Conservation (phyloP, 2,888 invertebrate genomes). For the Perdita meconis region DNA sequence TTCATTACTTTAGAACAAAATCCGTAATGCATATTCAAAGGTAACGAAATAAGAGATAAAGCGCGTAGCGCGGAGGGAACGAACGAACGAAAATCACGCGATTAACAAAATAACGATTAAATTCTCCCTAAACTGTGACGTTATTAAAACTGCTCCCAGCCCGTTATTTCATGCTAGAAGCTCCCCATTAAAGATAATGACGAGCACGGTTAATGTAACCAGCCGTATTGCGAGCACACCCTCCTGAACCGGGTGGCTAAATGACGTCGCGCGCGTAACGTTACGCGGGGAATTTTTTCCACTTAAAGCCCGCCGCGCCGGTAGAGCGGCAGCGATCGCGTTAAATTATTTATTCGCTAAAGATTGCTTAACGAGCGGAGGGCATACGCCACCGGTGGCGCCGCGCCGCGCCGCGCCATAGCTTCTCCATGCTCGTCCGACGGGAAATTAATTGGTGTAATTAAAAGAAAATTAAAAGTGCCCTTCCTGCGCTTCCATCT, state of each 20-base stretch:
- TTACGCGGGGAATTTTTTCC: conserved; percentile 15
- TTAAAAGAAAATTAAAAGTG: conserved; percentile 74
- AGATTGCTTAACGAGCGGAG: conserved; percentile 53
- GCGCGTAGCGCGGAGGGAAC: not conserved
- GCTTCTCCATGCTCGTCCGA: conserved; percentile 9
- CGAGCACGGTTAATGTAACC: conserved; percentile 29
- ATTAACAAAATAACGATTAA: conserved; percentile 28
- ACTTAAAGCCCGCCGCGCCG: not conserved
- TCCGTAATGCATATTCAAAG: not conserved
- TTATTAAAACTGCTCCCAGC: conserved; percentile 2
- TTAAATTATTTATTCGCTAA: conserved; percentile 57
- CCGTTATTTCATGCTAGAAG: conserved; percentile 19
- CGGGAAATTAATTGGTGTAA: conserved; percentile 68
- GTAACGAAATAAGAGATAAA: not conserved
- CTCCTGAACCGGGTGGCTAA: not conserved
- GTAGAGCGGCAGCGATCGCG: not conserved
- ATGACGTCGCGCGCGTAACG: conserved; percentile 20
- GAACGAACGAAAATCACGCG: not conserved
- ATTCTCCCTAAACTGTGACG: conserved; percentile 10
- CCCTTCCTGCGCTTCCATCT: conserved; percentile 39
- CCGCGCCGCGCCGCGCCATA: too few relatives aligned
- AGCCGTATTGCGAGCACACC: conserved; percentile 5
- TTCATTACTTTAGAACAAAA: too few relatives aligned
- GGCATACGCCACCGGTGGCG: too few relatives aligned
- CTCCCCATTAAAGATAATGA: conserved; percentile 29